Conservation (phyloP, 2,113 vertebrate genomes). For the Podilymbus podiceps region DNA sequence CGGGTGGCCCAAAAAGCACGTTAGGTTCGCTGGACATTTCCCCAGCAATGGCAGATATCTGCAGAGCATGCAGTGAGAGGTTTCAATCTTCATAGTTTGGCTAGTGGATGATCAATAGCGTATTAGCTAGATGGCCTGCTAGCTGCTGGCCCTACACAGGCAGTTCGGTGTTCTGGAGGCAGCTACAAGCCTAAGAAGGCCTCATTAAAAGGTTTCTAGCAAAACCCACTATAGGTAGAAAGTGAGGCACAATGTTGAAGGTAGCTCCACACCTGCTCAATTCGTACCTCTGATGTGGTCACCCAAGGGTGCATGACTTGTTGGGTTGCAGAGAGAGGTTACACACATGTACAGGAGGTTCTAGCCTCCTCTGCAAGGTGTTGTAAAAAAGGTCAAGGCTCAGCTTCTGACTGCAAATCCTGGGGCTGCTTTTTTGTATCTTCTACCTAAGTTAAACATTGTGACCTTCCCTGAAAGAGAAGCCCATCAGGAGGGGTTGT, state of each 20-base stretch:
- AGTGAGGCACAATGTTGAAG: not conserved
- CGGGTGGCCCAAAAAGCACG: not conserved
- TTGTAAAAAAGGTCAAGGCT: not conserved
- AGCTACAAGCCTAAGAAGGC: not conserved
- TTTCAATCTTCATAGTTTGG: not conserved
- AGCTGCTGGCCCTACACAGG: not conserved
- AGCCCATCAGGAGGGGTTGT: not conserved
- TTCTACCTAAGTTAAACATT: not conserved
- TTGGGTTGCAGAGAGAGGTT: not conserved
- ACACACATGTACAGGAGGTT: not conserved
- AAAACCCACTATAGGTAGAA: not conserved
- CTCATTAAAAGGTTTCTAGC: not conserved
- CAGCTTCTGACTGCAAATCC: not conserved
- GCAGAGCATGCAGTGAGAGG: not conserved
- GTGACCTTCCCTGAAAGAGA: not conserved
- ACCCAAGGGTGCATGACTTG: not conserved
- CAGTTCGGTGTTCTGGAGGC: not conserved
- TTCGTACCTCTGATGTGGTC: rapidly evolving
- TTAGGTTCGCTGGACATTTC: not conserved
- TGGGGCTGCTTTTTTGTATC: not conserved
- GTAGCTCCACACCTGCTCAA: not conserved
- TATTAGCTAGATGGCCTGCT: not conserved
- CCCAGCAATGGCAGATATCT: not conserved
- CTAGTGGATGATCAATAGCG: not conserved
- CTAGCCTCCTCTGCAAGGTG: not conserved